These are phyloP conservation scores for Alfaro cultratus DNA, from an alignment of 2,797 vertebrate genomes.

Conservation along the genomic window DNA sequence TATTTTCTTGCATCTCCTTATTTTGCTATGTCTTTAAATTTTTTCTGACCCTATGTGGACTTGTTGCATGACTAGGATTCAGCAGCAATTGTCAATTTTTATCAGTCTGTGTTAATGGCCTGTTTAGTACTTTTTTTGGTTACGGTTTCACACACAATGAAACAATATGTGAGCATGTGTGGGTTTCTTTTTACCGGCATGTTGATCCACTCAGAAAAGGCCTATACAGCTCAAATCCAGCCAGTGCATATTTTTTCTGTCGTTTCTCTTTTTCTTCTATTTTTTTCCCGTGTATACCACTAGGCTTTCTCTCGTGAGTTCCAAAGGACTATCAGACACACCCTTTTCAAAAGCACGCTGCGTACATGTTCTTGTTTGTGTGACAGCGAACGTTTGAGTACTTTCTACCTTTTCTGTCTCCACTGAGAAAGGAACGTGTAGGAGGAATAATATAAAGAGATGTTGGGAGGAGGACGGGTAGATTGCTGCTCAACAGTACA, in stretches of 20 bases:
- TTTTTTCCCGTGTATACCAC: conserved; percentile 35
- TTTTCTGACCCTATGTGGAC: conserved; percentile 9
- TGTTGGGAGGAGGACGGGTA: conserved; percentile 20
- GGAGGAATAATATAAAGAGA: conserved; percentile 47
- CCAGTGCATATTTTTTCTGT: conserved; percentile 45
- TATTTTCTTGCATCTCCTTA: neutral
- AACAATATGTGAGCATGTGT: conserved; percentile 23
- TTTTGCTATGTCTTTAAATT: neutral
- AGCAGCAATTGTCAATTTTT: conserved; percentile 7
- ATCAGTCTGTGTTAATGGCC: conserved; percentile 39
- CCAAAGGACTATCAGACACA: conserved; percentile 70
- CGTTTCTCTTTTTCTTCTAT: conserved; percentile 17
- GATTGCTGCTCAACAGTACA: conserved; percentile 50
- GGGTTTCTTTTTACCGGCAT: conserved; percentile 47
- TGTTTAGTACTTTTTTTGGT: conserved; percentile 12
- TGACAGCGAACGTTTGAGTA: conserved; percentile 34
- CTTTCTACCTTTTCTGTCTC: conserved; percentile 48
- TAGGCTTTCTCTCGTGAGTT: conserved; percentile 65
- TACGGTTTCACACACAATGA: conserved; percentile 32
- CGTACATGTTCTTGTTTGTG: conserved; percentile 23
- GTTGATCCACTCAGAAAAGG: conserved; percentile 46
- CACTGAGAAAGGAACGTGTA: conserved; percentile 44
- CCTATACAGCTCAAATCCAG: conserved; percentile 51
- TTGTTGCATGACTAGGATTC: conserved; percentile 33
- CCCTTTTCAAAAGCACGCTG: conserved; percentile 64